These are phyloP conservation scores for Tachycineta bicolor DNA, from an alignment of 2,113 vertebrate species.

Conservation along the genomic window DNA sequence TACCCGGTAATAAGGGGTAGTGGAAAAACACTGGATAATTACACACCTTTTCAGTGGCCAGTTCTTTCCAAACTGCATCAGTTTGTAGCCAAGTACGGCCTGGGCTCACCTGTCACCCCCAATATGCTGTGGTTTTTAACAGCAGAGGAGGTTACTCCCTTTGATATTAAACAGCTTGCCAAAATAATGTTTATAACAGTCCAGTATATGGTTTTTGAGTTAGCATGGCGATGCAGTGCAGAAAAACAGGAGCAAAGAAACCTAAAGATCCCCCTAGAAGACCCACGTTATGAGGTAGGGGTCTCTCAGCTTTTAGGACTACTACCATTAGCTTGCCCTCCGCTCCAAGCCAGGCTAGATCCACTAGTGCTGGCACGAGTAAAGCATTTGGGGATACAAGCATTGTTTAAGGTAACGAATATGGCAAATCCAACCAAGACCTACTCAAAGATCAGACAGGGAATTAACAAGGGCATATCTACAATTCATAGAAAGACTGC, in stretches of 20 bases:
- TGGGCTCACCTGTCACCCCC: not conserved
- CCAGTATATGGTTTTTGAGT: not conserved
- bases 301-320: not conserved
- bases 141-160: not conserved
- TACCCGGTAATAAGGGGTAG: not conserved
- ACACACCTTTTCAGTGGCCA: not conserved
- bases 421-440: not conserved
- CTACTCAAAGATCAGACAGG: not conserved
- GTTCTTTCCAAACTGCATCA: not conserved
- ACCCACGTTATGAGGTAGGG: not conserved
- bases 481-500: not conserved
- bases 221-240: not conserved
- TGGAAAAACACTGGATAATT: not conserved
- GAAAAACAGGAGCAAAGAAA: not conserved
- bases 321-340: not conserved
- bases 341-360: not conserved
- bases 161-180: not conserved
- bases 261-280: not conserved
- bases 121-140: not conserved
- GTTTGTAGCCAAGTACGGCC: not conserved
- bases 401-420: not conserved
- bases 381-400: not conserved
- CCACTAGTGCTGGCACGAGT: not conserved
- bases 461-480: not conserved
- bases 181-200: not conserved